Base-by-base conservation (phyloP, 2,113 vertebrate species). In the Panurus biarmicus region DNA sequence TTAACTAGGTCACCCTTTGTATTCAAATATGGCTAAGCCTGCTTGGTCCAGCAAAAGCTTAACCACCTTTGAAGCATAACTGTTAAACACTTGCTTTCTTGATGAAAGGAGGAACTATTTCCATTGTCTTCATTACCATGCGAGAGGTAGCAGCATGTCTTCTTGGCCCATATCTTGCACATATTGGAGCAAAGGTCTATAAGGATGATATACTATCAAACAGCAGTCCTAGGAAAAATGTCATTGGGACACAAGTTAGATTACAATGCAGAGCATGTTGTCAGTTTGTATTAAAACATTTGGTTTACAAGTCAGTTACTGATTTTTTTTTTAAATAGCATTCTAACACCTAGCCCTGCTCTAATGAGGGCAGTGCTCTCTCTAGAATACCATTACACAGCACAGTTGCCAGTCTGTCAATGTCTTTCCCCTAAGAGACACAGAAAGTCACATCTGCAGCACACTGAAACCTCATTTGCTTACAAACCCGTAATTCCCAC, bases 141-240 rank as follows among this genome's bases (percentile, higher is more conserved):
- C 99, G 7, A 99, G 97, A 58, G 99, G 99, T 87, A 99, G 98
- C 95, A 99, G 97, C 99, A 99, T 99, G 96, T 99, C 99, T 97
- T 99, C 99, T 98, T 99, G 99, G 93, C 99, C 99, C 99, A 99
- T 99, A 94, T 99, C 99, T 97, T 99, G 99, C 86, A 99, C 99
- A 96, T 99, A 99, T 90, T 99, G 99, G 95, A 99, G 95, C 96
- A 99, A 97, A 58, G 99, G 99, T 98, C 99, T 98, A 89, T 99
- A 99, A 56, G 99, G 99, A 97, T 99, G 99, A 98, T 99, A 99
- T 57, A 99, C 99, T 93, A 99, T 99, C 98, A 99, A 98, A 98
- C 99, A 99, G 98, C 99, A 99, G 98, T 99, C 99, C 99, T 99
- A 98, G 90, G 95, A 98, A 97, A 95, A 97, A 96, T 72, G 94